phyloP scores from a whole-genome alignment of 2,888 invertebrate genomes.

The Argyresthia albistria region DNA sequence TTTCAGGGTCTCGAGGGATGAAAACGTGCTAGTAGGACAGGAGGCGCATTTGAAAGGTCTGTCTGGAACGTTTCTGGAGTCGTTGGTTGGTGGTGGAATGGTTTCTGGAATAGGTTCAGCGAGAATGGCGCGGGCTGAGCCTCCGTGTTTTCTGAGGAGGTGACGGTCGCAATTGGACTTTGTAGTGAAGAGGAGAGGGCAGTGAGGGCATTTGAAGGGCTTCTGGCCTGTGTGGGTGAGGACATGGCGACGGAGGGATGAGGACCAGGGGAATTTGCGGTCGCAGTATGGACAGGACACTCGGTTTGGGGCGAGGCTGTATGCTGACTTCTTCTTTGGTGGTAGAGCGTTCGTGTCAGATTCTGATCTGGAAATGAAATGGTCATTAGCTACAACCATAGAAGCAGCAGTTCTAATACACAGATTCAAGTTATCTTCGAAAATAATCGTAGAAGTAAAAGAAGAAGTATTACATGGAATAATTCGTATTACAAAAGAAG shows the following conservation, averaged over 20 bases:
- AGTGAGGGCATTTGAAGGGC: constrained; percentile 95
- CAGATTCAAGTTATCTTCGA: too few species aligned
- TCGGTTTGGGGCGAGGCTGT: constrained; percentile 94
- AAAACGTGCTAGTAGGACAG: constrained; percentile 88
- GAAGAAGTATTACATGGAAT: too few species aligned
- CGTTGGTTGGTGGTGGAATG: constrained; percentile 34
- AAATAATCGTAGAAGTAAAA: too few species aligned
- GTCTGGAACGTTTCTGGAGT: constrained; percentile 79
- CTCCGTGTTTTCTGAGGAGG: constrained; percentile 85
- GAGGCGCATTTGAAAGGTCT: constrained; percentile 84
- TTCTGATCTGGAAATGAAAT: constrained; percentile 73
- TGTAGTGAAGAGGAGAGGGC: constrained; percentile 94
- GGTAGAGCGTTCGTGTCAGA: constrained; percentile 71
- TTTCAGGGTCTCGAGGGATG: constrained; percentile 83
- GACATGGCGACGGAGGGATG: constrained; percentile 94
- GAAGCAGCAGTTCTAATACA: too few species aligned
- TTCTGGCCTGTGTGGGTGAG: constrained; percentile 97
- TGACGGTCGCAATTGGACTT: constrained; percentile 98
- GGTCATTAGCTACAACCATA: background rate
- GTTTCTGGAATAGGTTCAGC: constrained; percentile 49
- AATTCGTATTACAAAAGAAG: too few species aligned
- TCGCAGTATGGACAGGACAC: constrained; percentile 95
- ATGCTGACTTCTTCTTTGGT: constrained; percentile 92
- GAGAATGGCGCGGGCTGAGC: constrained; percentile 56
- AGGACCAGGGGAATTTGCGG: constrained; percentile 97